A percentile compares a stretch with the other conserved stretches of the same genome.
These are phyloP conservation scores for Muscicapa adusta DNA, from an alignment of 2,113 vertebrate genomes.

Conservation along the genomic window DNA sequence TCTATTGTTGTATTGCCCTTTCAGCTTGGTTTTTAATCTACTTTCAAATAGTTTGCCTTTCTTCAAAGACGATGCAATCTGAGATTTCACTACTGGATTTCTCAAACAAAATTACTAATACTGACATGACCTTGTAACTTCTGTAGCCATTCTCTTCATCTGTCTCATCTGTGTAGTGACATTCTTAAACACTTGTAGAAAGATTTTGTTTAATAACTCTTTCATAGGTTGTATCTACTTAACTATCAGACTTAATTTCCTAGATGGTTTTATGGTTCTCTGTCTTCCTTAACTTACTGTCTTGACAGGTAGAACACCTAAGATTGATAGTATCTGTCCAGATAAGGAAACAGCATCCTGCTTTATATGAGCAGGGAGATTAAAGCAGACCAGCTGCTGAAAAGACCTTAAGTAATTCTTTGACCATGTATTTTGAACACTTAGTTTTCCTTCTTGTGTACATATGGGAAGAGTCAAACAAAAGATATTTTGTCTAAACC, in stretches of 20 bases:
- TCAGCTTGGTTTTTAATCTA: background rate
- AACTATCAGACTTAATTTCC: background rate
- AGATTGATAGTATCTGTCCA: background rate
- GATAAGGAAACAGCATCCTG: background rate
- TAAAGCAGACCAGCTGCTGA: background rate
- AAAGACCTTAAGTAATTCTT: background rate
- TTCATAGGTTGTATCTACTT: background rate
- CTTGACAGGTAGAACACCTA: background rate
- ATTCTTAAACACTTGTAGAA: background rate
- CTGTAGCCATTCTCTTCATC: background rate
- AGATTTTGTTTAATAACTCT: background rate
- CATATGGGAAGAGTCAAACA: background rate
- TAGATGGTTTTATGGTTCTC: background rate
- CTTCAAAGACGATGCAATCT: background rate
- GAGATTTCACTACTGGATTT: background rate
- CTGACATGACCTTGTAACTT: background rate
- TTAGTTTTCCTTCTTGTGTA: background rate
- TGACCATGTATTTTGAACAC: background rate
- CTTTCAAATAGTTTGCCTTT: background rate
- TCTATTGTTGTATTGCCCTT: background rate
- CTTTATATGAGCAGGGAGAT: background rate
- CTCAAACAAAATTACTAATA: background rate
- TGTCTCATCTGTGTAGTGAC: background rate
- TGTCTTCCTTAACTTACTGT: background rate
- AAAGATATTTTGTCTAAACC: background rate